phyloP scores from a whole-genome alignment of 2,797 vertebrate species.

The Protonibea diacanthus region DNA sequence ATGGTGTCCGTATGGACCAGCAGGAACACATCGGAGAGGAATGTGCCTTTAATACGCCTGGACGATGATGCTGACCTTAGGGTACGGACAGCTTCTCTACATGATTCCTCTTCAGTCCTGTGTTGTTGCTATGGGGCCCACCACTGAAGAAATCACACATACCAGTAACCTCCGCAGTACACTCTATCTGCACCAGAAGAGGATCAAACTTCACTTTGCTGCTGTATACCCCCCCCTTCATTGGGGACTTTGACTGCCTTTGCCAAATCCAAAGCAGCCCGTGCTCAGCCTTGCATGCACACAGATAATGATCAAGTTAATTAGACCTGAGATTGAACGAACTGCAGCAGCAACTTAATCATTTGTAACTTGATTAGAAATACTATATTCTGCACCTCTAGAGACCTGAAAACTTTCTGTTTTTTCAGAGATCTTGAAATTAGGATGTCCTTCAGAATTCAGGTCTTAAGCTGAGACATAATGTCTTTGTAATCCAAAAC shows the following conservation, averaged over 20 bases:
- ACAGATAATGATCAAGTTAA: conserved; percentile 90
- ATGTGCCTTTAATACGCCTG: conserved; percentile 87
- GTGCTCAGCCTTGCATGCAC: conserved; percentile 87
- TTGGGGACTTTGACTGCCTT: conserved; percentile 79
- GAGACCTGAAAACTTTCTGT: conserved; percentile 75
- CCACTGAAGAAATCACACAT: conserved; percentile 33
- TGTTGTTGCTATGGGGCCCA: conserved; percentile 24
- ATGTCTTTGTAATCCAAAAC: conserved; percentile 59
- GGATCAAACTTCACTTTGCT: conserved; percentile 71
- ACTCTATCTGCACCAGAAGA: conserved; percentile 64
- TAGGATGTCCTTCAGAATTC: conserved; percentile 76
- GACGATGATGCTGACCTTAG: conserved; percentile 85
- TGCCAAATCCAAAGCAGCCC: conserved; percentile 84
- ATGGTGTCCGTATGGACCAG: conserved; percentile 76
- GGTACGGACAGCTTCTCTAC: conserved; percentile 75
- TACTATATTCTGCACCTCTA: conserved; percentile 85
- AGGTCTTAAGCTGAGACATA: conserved; percentile 70
- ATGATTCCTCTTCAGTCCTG: conserved; percentile 3
- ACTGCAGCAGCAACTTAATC: conserved; percentile 88
- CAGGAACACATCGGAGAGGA: conserved; percentile 78
- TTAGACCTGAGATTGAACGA: conserved; percentile 89
- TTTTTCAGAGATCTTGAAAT: conserved; percentile 70
- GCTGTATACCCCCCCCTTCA: conserved; percentile 67
- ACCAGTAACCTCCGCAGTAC: conserved; percentile 55
- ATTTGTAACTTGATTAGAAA: conserved; percentile 90